Evolutionary conservation across 1,140 invertebrate species (phyloP).

Genomic region (Papilio polytes): DNA sequence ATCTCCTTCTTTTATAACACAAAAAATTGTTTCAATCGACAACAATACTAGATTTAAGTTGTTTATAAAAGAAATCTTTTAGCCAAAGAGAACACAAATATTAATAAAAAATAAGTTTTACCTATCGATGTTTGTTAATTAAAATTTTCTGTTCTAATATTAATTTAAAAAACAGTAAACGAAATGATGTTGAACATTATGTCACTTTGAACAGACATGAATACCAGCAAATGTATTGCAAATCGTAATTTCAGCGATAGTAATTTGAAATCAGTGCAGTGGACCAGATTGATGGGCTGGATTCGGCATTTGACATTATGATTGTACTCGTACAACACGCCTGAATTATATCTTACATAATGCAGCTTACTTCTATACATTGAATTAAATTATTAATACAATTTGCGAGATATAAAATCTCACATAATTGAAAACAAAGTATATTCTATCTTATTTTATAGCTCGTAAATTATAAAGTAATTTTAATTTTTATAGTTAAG

Average conservation of each 20-base stretch:
- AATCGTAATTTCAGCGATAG: conserved; percentile 24
- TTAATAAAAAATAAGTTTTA: too few relatives aligned
- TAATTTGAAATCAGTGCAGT: conserved; percentile 31
- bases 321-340: not conserved
- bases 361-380: not conserved
- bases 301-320: conserved; percentile 1
- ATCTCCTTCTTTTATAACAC: too few relatives aligned
- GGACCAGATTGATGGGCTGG: conserved; percentile 18
- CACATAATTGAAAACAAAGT: too few relatives aligned
- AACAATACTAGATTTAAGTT: too few relatives aligned
- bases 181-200: not conserved
- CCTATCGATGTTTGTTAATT: too few relatives aligned
- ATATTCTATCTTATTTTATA: too few relatives aligned
- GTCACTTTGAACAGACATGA: not conserved
- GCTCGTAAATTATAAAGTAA: too few relatives aligned
- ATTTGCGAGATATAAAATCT: not conserved
- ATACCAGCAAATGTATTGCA: not conserved
- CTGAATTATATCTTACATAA: not conserved
- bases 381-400: not conserved
- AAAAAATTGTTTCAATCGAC: too few relatives aligned
- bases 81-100: too few relatives aligned
- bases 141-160: too few relatives aligned
- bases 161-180: not conserved
- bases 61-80: too few relatives aligned
- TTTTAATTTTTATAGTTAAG: too few relatives aligned